Evolutionary conservation across 2,888 invertebrate genomes (phyloP).

Genomic region (Chironomus riparius): DNA sequence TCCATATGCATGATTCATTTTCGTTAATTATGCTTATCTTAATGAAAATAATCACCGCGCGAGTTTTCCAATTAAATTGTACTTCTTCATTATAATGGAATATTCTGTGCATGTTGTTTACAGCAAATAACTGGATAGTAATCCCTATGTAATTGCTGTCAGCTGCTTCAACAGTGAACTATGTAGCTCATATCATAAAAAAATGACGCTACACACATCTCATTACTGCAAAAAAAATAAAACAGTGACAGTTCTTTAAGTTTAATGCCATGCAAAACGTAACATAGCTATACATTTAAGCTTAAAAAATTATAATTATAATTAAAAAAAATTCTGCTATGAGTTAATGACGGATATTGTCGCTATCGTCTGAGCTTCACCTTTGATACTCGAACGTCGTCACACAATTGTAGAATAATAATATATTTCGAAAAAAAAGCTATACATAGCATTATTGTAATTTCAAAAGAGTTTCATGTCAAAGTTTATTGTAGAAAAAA

Average conservation of each 20-base stretch:
- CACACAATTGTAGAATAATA: constrained; percentile 6
- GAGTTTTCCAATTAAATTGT: too few species aligned
- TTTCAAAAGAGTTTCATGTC: background rate
- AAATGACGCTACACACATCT: background rate
- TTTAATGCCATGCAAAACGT: background rate
- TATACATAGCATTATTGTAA: background rate
- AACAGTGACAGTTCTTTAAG: background rate
- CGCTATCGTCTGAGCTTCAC: constrained; percentile 1
- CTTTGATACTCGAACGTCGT: constrained; percentile 16
- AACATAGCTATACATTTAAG: background rate
- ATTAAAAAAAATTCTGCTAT: constrained; percentile 20
- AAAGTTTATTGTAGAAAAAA: constrained; percentile 12
- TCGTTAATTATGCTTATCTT: too few species aligned
- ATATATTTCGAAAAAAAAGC: background rate
- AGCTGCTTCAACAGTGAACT: too few species aligned
- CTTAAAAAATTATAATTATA: background rate
- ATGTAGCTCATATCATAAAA: too few species aligned
- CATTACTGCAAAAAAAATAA: background rate
- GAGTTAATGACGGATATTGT: constrained; percentile 7
- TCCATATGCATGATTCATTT: too few species aligned
- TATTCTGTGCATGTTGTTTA: too few species aligned
- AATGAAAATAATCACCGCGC: too few species aligned
- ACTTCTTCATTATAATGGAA: too few species aligned
- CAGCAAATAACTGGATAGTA: too few species aligned
- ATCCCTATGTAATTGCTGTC: too few species aligned